Percentiles rank a stretch among this genome's conserved stretches.
These are phyloP conservation scores for Philopotamus ludificatus DNA, from an alignment of 1,140 invertebrate genomes.

Conservation along the genomic window DNA sequence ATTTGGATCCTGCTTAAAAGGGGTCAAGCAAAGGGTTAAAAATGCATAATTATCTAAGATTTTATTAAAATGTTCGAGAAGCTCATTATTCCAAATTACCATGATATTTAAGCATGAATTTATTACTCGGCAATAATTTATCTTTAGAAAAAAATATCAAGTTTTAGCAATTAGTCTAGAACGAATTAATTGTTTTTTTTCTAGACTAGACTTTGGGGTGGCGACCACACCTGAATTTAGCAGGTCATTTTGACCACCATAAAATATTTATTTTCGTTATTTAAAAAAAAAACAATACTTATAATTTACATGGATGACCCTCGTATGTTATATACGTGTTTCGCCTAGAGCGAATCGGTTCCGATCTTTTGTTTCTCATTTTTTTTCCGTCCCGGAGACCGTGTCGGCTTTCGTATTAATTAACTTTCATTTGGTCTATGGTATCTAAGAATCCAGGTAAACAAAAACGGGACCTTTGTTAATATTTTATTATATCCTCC, in stretches of 20 bases:
- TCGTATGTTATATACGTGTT: background rate
- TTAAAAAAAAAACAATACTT: background rate
- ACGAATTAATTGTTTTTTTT: background rate
- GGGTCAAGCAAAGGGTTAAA: too few relatives aligned
- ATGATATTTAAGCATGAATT: too few relatives aligned
- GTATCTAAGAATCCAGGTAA: constrained; percentile 7
- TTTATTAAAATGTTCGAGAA: too few relatives aligned
- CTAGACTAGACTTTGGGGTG: background rate
- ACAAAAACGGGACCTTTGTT: background rate
- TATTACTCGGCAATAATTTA: too few relatives aligned
- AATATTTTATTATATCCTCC: constrained; percentile 7
- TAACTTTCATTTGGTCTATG: constrained; percentile 29
- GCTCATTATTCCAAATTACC: too few relatives aligned
- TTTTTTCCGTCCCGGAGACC: constrained; percentile 17
- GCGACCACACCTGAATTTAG: background rate
- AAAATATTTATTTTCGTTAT: background rate
- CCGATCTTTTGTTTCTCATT: constrained; percentile 21
- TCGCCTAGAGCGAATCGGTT: constrained; percentile 31
- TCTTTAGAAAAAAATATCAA: too few relatives aligned
- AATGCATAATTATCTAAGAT: too few relatives aligned
- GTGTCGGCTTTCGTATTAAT: constrained; percentile 31
- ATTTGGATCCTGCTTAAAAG: background rate
- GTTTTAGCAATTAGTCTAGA: background rate
- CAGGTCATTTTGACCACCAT: background rate
- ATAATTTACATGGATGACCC: background rate